Conservation (phyloP, 2,888 invertebrate species). For the Mesochorus sp. region DNA sequence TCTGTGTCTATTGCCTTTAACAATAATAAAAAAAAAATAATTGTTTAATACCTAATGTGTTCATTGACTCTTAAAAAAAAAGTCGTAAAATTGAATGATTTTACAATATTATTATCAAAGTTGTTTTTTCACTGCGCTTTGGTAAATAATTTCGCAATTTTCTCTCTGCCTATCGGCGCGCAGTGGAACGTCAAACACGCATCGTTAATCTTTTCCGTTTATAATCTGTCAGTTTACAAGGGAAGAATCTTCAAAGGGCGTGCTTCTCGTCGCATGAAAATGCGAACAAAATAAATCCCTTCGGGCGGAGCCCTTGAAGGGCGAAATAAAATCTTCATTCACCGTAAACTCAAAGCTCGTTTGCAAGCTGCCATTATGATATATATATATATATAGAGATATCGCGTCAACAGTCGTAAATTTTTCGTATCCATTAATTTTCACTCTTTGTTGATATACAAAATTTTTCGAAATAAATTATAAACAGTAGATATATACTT, state of each 20-base stretch:
- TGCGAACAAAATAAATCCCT: not conserved
- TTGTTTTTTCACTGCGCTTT: not conserved
- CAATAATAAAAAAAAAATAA: too few relatives aligned
- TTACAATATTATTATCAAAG: too few relatives aligned
- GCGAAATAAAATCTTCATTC: not conserved
- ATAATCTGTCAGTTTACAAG: not conserved
- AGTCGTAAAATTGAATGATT: too few relatives aligned
- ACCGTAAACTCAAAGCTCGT: not conserved
- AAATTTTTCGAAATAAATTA: not conserved
- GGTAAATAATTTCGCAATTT: not conserved
- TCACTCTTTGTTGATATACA: not conserved
- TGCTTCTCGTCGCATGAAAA: not conserved
- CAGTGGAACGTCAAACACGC: slow-evolving; percentile 1
- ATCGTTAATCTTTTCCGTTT: slow-evolving; percentile 11
- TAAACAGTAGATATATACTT: not conserved
- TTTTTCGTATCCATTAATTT: not conserved
- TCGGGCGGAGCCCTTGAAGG: not conserved
- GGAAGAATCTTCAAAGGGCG: slow-evolving; percentile 20
- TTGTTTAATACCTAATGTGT: not conserved
- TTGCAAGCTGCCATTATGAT: not conserved
- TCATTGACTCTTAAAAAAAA: not conserved
- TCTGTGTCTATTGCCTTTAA: not conserved
- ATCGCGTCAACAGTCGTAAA: not conserved
- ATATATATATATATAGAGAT: too few relatives aligned
- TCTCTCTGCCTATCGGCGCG: not conserved